Evolutionary conservation across 1,140 invertebrate genomes (phyloP), one percentile per base, ranked within the genome.

Genomic region (Drosophila triauraria): DNA sequence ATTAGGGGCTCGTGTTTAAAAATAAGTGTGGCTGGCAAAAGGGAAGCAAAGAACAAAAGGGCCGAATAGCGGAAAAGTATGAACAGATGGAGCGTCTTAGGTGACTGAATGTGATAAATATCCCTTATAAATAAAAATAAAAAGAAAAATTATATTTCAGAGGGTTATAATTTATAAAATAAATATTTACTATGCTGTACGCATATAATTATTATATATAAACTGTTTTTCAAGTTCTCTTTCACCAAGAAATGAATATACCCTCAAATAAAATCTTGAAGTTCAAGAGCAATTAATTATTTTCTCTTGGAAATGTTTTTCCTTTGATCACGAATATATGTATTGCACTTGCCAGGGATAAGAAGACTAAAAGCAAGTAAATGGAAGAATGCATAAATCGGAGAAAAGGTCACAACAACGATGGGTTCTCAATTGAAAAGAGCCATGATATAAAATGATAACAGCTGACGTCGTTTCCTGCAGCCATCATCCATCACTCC

Each of bases 1-100:
- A 42, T 77, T 77, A 76, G 50, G 63, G 58, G 72, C 75, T 76
- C 50, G 35, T 17, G 46, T 51, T 48, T 70, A 70, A 72, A 72
- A 70, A 70, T 71, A 72, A 67, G 62, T 54, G 48, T 23, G 40
- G 23, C 67, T 38, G 62, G 23, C 13, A 57, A 58, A 50, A 50
- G 69, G 32, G 48, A 70, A 4, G 50, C 30, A 53, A 71, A 40
- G 17, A 70, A 44, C 51, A 57, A 71, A 67, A 67, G 44, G 67
- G 67, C 40, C 67, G 38, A 51, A 47, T 35, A 6, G 15, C 17
- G 40, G 27, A 30, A 68, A 53, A 30, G 27, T 30, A 67, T 23
- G 46, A 68, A 30, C 40, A 53, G 35, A 58, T 58, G 40, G 40
- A 44, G 40, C 32, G 35, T 20, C 54, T 25, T 25, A 5, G 20